phyloP scores from a whole-genome alignment of 2,113 vertebrate genomes.

The Apus apus region DNA sequence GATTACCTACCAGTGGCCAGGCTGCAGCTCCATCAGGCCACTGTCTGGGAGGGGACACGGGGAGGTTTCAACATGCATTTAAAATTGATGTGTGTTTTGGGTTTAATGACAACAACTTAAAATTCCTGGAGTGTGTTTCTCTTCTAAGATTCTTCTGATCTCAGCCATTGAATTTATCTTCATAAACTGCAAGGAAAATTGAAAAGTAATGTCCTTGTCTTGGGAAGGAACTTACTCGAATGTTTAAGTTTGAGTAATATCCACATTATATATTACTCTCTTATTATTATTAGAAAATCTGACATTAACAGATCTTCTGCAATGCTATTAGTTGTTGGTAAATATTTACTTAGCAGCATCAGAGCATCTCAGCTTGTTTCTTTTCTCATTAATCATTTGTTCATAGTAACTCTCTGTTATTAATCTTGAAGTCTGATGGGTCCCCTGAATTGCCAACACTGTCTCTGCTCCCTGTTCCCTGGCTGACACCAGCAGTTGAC shows the following conservation, averaged over 20 bases:
- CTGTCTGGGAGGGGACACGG: neutral
- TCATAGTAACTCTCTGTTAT: neutral
- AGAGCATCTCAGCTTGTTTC: neutral
- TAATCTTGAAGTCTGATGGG: neutral
- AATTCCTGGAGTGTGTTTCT: neutral
- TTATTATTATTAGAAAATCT: neutral
- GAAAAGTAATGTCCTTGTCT: neutral
- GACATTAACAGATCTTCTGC: slow-evolving; percentile 10
- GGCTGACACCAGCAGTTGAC: neutral
- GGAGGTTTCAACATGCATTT: neutral
- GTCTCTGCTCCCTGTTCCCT: neutral
- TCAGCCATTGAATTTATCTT: neutral
- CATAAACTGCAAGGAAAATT: neutral
- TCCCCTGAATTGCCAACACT: neutral
- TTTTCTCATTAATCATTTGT: neutral
- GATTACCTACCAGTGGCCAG: neutral
- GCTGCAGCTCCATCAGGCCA: neutral
- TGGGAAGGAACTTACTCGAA: neutral
- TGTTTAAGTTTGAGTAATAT: neutral
- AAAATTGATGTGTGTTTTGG: neutral
- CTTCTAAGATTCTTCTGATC: neutral
- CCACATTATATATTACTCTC: neutral
- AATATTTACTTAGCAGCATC: slow-evolving; percentile 21
- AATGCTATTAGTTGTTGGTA: neutral
- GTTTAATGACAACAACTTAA: neutral